phyloP scores from a whole-genome alignment of 2,113 vertebrate genomes.

The Origma solitaria region DNA sequence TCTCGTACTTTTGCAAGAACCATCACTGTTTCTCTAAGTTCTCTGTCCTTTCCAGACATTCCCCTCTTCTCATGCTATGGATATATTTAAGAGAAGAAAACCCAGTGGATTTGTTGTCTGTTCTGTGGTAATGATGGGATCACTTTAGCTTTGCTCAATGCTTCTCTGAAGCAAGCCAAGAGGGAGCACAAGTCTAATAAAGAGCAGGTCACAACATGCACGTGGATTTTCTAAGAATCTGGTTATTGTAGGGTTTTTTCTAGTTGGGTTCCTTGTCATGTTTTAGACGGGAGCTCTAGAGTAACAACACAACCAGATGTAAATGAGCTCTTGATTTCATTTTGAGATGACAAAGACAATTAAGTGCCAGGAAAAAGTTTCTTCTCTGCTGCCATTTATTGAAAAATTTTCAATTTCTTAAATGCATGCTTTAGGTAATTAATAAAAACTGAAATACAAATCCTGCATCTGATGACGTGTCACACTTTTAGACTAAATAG shows the following conservation, averaged over 20 bases:
- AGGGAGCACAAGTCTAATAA: background rate
- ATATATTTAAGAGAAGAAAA: background rate
- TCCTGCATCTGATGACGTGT: background rate
- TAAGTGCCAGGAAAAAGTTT: background rate
- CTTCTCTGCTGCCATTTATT: background rate
- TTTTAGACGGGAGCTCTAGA: background rate
- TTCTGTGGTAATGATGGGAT: background rate
- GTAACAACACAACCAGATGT: background rate
- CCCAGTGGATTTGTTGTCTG: background rate
- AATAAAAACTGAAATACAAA: background rate
- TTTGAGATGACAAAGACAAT: background rate
- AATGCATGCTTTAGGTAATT: background rate
- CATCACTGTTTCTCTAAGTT: background rate
- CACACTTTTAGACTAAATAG: background rate
- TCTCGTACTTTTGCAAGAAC: background rate
- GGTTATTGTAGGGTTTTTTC: background rate
- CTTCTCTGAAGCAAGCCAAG: background rate
- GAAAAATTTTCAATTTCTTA: background rate
- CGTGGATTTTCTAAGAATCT: background rate
- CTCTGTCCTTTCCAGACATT: background rate
- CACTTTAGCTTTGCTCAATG: background rate
- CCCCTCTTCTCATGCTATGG: background rate
- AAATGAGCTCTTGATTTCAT: background rate
- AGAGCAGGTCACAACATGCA: background rate
- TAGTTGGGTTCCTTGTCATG: background rate